phyloP scores from a whole-genome alignment of 2,888 invertebrate genomes.

The Steromphala cineraria region DNA sequence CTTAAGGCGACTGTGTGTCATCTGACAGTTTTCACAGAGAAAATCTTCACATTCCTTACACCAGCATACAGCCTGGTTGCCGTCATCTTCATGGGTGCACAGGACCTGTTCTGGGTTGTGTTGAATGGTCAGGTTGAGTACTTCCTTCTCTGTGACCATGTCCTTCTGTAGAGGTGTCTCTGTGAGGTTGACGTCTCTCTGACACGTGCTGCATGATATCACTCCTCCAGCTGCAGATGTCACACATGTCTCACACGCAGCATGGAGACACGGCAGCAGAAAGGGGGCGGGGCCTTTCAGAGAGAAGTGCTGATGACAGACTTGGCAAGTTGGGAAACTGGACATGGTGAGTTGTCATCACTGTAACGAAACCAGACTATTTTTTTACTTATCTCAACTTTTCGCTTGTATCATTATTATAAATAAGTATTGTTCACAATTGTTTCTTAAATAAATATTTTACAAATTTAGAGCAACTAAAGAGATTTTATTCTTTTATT shows the following conservation, averaged over 20 bases:
- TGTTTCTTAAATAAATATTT: too few relatives aligned
- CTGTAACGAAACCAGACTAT: too few relatives aligned
- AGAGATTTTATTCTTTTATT: too few relatives aligned
- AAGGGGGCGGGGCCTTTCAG: not conserved
- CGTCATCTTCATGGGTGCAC: not conserved
- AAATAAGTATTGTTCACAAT: too few relatives aligned
- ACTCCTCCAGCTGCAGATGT: not conserved
- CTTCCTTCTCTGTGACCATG: not conserved
- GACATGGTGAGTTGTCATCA: not conserved
- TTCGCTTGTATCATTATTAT: too few relatives aligned
- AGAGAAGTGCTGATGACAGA: not conserved
- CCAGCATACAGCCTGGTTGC: slow-evolving; percentile 11
- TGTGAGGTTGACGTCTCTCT: not conserved
- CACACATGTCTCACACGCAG: slow-evolving; percentile 10
- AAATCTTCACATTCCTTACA: slow-evolving; percentile 5
- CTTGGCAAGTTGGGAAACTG: not conserved
- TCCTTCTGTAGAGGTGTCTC: not conserved
- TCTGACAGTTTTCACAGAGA: slow-evolving; percentile 7
- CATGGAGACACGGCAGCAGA: not conserved
- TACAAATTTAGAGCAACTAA: too few relatives aligned
- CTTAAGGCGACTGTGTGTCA: not conserved
- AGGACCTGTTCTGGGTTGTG: not conserved
- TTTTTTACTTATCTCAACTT: too few relatives aligned
- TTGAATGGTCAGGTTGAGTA: not conserved
- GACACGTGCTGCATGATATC: not conserved